Evolutionary conservation across 53 echinoderm and acorn worm genomes (phyloP).

Genomic region (Echinarachnius parma): DNA sequence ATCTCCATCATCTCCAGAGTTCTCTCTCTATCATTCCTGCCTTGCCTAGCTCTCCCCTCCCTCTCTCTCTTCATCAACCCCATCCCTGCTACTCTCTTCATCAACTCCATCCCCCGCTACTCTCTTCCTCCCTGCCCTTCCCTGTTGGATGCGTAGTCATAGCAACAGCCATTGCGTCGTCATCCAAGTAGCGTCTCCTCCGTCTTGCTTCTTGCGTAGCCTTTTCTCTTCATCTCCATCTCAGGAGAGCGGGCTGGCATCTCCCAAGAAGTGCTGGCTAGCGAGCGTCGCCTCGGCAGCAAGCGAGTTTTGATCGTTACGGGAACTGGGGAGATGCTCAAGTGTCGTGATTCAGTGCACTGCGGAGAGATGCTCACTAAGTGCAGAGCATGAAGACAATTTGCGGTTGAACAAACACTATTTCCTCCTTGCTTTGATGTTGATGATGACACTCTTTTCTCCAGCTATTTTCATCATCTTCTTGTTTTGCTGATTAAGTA

Average conservation of each 20-base stretch:
- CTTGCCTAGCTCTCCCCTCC: conserved; percentile 4
- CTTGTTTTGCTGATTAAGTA: conserved; percentile 35
- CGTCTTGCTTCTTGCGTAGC: conserved; percentile 16
- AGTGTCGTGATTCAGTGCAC: conserved; percentile 5
- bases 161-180: conserved; percentile 40
- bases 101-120: conserved; percentile 9
- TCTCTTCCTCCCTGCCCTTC: conserved; percentile 20
- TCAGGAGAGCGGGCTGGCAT: too few relatives aligned
- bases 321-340: conserved; percentile 9
- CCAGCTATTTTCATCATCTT: conserved; percentile 27
- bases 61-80: conserved; percentile 1
- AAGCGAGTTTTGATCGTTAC: conserved; percentile 13
- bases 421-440: conserved; percentile 12
- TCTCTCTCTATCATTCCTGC: too few relatives aligned
- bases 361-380: too few relatives aligned
- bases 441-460: conserved; percentile 14
- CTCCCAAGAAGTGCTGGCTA: background rate
- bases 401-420: conserved; percentile 33
- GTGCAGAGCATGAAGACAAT: too few relatives aligned
- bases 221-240: too few relatives aligned
- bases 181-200: conserved; percentile 14
- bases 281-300: background rate
- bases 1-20: too few relatives aligned
- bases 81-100: conserved; percentile 11
- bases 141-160: conserved; percentile 41